Evolutionary conservation across 2,888 invertebrate species (phyloP).

Genomic region (Anthrax anthrax): DNA sequence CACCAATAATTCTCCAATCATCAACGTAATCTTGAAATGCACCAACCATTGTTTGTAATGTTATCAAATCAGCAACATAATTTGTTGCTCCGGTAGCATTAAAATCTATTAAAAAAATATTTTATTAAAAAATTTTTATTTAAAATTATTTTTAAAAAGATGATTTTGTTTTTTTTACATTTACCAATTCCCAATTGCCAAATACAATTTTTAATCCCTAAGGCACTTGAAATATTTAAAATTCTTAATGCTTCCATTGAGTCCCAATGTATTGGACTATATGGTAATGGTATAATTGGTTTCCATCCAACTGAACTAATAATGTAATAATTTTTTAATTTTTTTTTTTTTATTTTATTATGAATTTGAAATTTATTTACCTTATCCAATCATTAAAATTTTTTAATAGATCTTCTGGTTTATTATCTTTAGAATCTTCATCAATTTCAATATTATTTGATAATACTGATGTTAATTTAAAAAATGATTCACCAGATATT

Average conservation of each 20-base stretch:
- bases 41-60: constrained; percentile 49
- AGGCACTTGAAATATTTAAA: constrained; percentile 6
- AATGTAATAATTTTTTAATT: background rate
- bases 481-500: constrained; percentile 7
- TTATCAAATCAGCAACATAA: constrained; percentile 46
- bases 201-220: constrained; percentile 5
- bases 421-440: background rate
- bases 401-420: constrained; percentile 2
- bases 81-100: constrained; percentile 28
- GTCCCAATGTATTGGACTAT: constrained; percentile 6
- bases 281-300: constrained; percentile 7
- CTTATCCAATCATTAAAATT: constrained; percentile 8
- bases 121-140: background rate
- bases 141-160: background rate
- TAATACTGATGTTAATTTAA: background rate
- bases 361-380: background rate
- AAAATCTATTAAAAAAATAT: constrained; percentile 23
- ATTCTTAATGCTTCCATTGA: constrained; percentile 3
- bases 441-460: constrained; percentile 1
- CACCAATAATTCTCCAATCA: constrained; percentile 46
- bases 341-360: background rate
- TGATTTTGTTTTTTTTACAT: background rate
- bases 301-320: constrained; percentile 5
- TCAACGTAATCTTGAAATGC: constrained; percentile 42
- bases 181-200: constrained; percentile 9